phyloP scores from a whole-genome alignment of 2,113 vertebrate species.

The Heterocephalus glaber region DNA sequence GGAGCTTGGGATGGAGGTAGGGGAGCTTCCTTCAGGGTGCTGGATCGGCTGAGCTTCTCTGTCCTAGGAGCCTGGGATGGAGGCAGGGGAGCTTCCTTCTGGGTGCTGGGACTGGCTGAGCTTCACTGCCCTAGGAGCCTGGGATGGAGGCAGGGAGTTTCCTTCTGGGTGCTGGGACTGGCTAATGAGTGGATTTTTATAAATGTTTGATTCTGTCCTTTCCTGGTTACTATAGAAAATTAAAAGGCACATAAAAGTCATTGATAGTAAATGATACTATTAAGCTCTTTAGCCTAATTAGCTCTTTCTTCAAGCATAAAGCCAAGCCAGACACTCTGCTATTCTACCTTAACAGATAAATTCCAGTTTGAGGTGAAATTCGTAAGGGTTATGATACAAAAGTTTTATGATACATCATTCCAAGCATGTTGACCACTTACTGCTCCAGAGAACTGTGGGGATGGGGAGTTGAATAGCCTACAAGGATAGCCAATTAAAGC shows the following conservation, averaged over 20 bases:
- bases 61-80: no score
- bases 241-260: neutral
- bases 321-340: neutral
- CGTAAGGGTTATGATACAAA: neutral
- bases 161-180: neutral
- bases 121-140: no score
- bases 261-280: neutral
- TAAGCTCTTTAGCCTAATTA: neutral
- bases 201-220: neutral
- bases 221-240: neutral
- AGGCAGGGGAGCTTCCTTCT: no score
- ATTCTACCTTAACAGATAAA: neutral
- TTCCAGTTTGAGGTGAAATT: conserved; percentile 11
- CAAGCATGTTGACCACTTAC: neutral
- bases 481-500: neutral
- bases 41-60: no score
- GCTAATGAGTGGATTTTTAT: neutral
- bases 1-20: no score
- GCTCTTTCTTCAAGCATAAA: neutral
- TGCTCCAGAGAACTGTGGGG: neutral
- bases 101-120: no score
- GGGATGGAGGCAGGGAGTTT: no score
- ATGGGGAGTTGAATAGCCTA: neutral
- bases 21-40: no score
- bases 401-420: neutral